These are phyloP conservation scores for Tamias sibiricus DNA, from an alignment of 2,113 vertebrate species.

Conservation along the genomic window DNA sequence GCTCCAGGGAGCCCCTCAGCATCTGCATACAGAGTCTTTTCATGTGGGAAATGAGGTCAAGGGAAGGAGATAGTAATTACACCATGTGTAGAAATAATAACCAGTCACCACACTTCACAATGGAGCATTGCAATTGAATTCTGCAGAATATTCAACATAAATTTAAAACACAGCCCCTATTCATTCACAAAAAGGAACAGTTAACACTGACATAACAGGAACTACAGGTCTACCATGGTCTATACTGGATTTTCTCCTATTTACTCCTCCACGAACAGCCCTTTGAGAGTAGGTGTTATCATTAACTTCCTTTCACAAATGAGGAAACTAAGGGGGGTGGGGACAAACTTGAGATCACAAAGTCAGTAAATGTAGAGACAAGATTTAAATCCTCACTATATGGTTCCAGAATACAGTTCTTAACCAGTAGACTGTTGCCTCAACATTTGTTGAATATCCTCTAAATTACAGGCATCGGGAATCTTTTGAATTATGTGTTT, in stretches of 20 bases:
- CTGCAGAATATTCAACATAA: not conserved
- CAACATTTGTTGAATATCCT: not conserved
- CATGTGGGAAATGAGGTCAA: not conserved
- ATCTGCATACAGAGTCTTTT: not conserved
- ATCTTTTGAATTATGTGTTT: not conserved
- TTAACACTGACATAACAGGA: not conserved
- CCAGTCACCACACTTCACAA: not conserved
- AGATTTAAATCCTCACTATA: not conserved
- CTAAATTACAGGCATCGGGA: not conserved
- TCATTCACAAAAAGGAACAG: constrained; percentile 1
- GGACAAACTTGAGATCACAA: not conserved
- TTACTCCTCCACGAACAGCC: not conserved
- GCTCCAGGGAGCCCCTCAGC: not conserved
- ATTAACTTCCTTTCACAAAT: constrained; percentile 10
- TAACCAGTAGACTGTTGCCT: not conserved
- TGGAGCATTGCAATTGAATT: constrained; percentile 21
- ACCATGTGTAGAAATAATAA: not conserved
- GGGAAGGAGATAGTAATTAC: not conserved
- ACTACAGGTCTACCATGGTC: not conserved
- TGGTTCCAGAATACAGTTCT: not conserved
- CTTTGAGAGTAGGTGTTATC: not conserved
- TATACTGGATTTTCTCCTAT: not conserved
- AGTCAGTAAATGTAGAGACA: not conserved
- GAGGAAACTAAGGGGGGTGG: not conserved
- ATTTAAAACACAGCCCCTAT: not conserved